Evolutionary conservation across 2,888 invertebrate genomes (phyloP).

Genomic region (Argyresthia albistria): DNA sequence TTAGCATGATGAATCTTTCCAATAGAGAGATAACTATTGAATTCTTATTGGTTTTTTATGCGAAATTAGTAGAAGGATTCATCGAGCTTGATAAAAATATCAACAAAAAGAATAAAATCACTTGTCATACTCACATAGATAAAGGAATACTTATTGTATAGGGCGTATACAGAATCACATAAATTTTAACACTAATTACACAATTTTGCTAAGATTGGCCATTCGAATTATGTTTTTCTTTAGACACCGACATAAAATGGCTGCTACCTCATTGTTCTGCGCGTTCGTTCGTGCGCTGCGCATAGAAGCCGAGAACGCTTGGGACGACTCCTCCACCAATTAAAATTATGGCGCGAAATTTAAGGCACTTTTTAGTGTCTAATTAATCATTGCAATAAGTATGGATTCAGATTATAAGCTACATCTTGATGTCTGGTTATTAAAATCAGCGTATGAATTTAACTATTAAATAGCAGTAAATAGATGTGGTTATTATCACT

Average conservation of each 20-base stretch:
- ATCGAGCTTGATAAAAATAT: background rate
- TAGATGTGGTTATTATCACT: conserved; percentile 36
- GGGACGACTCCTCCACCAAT: conserved; percentile 71
- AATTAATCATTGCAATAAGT: conserved; percentile 17
- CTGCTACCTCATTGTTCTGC: conserved; percentile 72
- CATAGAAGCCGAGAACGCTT: conserved; percentile 73
- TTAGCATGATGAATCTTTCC: too few relatives aligned
- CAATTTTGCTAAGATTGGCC: conserved; percentile 72
- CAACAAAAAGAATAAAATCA: conserved; percentile 25
- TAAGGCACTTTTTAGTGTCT: conserved; percentile 44
- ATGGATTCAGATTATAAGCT: background rate
- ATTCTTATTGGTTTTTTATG: too few relatives aligned
- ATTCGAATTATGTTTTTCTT: conserved; percentile 73
- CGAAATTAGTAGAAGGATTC: background rate
- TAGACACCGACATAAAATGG: conserved; percentile 73
- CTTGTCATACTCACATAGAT: conserved; percentile 64
- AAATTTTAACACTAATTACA: conserved; percentile 72
- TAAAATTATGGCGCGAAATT: conserved; percentile 73
- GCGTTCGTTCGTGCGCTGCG: conserved; percentile 74
- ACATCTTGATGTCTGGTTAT: background rate
- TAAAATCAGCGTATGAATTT: conserved; percentile 13
- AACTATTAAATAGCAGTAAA: conserved; percentile 40
- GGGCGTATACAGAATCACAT: conserved; percentile 65
- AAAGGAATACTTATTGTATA: conserved; percentile 60
- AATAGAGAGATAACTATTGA: too few relatives aligned